A percentile compares a stretch with the other conserved stretches of the same genome.
These are phyloP conservation scores for Microcebus griseorufus DNA, from an alignment of 2,113 vertebrate species.

Conservation along the genomic window DNA sequence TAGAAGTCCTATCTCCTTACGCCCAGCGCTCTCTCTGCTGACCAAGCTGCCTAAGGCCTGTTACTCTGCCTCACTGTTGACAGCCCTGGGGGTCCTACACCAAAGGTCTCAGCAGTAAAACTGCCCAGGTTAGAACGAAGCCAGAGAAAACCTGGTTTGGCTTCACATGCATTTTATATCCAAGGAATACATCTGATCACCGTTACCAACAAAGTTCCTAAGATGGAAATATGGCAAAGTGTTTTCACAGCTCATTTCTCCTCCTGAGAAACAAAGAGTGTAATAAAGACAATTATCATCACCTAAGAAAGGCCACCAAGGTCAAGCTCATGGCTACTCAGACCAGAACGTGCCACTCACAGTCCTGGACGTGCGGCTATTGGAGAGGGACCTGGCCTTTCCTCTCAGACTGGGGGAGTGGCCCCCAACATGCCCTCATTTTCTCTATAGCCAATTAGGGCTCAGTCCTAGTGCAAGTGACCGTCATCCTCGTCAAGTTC, in stretches of 20 bases:
- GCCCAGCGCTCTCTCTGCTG: background rate
- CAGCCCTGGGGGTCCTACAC: background rate
- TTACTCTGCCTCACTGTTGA: accelerated
- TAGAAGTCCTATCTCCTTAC: accelerated
- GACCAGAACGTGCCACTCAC: background rate
- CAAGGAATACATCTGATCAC: background rate
- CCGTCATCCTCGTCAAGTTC: background rate
- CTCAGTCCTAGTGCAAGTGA: background rate
- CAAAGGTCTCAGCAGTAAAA: background rate
- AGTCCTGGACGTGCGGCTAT: background rate
- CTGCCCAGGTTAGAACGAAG: background rate
- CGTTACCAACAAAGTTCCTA: background rate
- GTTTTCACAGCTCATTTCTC: background rate
- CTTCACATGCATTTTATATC: background rate
- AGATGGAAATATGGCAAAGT: background rate
- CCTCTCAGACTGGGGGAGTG: background rate
- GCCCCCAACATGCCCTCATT: background rate
- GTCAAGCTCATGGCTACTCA: accelerated
- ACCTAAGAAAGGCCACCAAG: background rate
- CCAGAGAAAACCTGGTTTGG: no score
- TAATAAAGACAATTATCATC: background rate
- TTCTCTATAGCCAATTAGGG: background rate
- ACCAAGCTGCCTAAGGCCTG: no score
- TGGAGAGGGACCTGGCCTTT: background rate
- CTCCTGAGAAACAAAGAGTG: background rate